phyloP scores from a whole-genome alignment of 2,797 vertebrate genomes.

The Telmatherina bonti region DNA sequence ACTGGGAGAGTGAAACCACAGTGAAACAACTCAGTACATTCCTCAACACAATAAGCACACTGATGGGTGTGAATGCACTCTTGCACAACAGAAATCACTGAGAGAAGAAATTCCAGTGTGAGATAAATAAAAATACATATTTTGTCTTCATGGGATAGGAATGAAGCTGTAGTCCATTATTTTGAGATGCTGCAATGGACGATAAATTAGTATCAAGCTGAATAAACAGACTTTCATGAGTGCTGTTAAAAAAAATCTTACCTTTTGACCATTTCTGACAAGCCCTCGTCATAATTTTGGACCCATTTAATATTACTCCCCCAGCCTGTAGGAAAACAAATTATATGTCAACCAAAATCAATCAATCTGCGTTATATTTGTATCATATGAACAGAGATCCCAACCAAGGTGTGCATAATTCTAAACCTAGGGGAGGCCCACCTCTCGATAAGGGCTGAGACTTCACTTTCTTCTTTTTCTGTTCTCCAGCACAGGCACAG shows the following conservation, averaged over 20 bases:
- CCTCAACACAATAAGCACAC: constrained; percentile 43
- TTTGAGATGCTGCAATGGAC: not conserved
- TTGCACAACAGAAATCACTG: constrained; percentile 11
- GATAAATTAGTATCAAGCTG: not conserved
- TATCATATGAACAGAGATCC: not conserved
- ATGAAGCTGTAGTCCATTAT: not conserved
- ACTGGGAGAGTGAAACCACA: constrained; percentile 65
- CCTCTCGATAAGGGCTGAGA: constrained; percentile 65
- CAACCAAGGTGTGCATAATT: not conserved
- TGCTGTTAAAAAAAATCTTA: constrained; percentile 54
- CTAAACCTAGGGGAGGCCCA: constrained; percentile 25
- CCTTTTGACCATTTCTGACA: constrained; percentile 82
- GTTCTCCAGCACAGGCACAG: constrained; percentile 45
- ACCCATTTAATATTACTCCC: constrained; percentile 86
- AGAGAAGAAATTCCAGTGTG: not conserved
- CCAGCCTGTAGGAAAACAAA: constrained; percentile 82
- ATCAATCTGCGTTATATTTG: not conserved
- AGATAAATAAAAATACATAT: constrained; percentile 1
- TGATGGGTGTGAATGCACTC: constrained; percentile 34
- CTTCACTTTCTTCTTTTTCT: constrained; percentile 45
- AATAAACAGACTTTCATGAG: not conserved
- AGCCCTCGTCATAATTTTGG: constrained; percentile 87
- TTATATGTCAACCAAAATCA: not conserved
- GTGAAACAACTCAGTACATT: constrained; percentile 49
- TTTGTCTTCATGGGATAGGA: not conserved